phyloP scores from a whole-genome alignment of 1,140 invertebrate genomes.

The Drosophila nigromelanica region DNA sequence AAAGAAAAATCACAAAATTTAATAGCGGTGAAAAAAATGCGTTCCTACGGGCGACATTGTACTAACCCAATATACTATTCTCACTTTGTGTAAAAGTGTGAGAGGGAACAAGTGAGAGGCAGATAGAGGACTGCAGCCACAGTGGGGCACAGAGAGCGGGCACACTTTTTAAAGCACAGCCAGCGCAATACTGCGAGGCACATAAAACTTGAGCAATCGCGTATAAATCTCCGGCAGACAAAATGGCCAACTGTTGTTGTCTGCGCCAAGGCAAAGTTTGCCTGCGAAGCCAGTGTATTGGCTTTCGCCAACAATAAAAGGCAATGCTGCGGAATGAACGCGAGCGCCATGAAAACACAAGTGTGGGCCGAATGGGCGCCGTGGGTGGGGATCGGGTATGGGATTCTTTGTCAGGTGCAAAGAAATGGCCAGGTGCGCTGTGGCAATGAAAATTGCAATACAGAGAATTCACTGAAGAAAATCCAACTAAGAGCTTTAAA shows the following conservation, averaged over 20 bases:
- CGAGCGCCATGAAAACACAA: background rate
- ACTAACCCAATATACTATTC: no score
- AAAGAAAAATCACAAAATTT: no score
- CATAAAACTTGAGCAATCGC: constrained; percentile 62
- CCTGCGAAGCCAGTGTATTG: constrained; percentile 23
- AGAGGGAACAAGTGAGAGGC: background rate
- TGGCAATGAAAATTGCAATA: background rate
- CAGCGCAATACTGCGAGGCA: constrained; percentile 27
- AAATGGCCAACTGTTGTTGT: constrained; percentile 58
- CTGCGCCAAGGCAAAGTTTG: constrained; percentile 24
- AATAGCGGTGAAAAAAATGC: no score
- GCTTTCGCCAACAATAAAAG: constrained; percentile 37
- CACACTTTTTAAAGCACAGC: constrained; percentile 41
- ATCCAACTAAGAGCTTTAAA: no score
- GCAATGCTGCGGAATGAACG: constrained; percentile 26
- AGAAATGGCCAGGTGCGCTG: background rate
- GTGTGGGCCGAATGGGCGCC: background rate
- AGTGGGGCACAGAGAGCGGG: background rate
- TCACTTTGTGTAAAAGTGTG: background rate
- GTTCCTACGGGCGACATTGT: no score
- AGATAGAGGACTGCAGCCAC: background rate
- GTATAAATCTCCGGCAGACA: constrained; percentile 58
- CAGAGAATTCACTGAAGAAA: background rate
- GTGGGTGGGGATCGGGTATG: background rate
- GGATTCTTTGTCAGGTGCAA: background rate